Base-by-base conservation (phyloP, 1,140 invertebrate genomes). In the Papilio dardanus region DNA sequence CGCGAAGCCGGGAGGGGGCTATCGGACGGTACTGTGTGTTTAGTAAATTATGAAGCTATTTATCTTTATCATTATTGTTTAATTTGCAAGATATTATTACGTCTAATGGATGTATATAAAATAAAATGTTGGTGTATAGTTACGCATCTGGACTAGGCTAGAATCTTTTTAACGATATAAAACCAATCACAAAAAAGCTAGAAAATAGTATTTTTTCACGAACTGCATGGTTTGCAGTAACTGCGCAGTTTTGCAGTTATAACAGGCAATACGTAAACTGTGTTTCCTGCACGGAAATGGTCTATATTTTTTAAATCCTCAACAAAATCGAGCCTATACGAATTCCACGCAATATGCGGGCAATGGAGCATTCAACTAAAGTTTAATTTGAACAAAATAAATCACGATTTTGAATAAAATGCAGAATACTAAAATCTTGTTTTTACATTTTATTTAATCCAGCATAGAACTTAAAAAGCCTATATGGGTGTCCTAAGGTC, bases 221-320 rank as follows among this genome's bases (percentile, higher is more conserved):
- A 30, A 14, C 54, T 62, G 54, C 54, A 66, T 8, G 65, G 31
- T n/a, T 6, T 37, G 33, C 33, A 35, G 19, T 69, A 69, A 40
- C 67, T 69, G 33, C 33, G 31, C 8, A 16, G n/a, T 69, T 69
- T 69, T 40, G 66, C 66, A 68, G 66, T 68, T 68, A 24, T 37
- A 12, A 19, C 67, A 69, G 31, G n/a, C 35, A 37, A 37, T 40
- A 40, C 33, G 67, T 69, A 69, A 69, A 69, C 35, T 69, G 33
- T 69, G 28, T 24, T 68, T 69, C 67, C 33, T 42, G 14, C 21
- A n/a, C 33, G 30, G 16, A 67, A 67, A 67, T 31, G 16, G 33
- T 35, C 4, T 31, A 35, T 35, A 19, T 67, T 67, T 67, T 67
- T 67, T n/a, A 67, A 67, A 67, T 67, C 65, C 33, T 67, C 24